A percentile compares a stretch with the other conserved stretches of the same genome.
phyloP scores from a whole-genome alignment of 2,797 vertebrate species.

The Cuniculus paca region DNA sequence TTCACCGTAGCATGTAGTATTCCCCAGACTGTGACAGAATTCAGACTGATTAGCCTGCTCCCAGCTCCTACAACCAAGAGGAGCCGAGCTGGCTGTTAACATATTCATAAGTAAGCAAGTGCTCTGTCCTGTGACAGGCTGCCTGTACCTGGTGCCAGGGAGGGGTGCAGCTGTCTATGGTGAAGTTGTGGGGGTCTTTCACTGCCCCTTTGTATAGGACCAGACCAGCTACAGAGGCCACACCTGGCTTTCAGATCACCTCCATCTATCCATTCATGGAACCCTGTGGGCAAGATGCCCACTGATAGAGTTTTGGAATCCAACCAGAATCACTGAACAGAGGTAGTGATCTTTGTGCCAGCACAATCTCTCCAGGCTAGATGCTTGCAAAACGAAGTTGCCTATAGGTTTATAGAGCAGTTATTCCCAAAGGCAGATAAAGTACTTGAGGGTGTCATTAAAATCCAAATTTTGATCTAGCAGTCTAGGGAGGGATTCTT shows the following conservation, averaged over 20 bases:
- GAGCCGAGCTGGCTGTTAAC: constrained; percentile 13
- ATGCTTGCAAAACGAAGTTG: neutral
- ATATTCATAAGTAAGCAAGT: constrained; percentile 24
- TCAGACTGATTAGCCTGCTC: constrained; percentile 50
- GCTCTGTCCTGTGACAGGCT: neutral
- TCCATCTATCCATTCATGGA: neutral
- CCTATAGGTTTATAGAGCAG: neutral
- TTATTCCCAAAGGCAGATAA: neutral
- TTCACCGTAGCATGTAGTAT: neutral
- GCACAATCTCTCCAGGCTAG: neutral
- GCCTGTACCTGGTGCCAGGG: neutral
- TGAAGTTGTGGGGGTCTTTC: neutral
- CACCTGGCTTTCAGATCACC: neutral
- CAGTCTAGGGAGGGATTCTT: neutral
- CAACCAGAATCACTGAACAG: neutral
- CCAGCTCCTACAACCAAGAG: constrained; percentile 11
- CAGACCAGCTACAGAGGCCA: neutral
- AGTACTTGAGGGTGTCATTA: neutral
- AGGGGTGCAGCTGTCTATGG: neutral
- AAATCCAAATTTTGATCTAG: neutral
- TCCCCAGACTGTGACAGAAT: constrained; percentile 51
- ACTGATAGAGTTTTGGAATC: neutral
- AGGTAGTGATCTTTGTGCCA: neutral
- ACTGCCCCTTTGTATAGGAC: neutral
- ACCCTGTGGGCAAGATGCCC: neutral